Percentiles rank a stretch among this genome's conserved stretches.
Conservation (phyloP, 2,113 vertebrate genomes). For the Erythrocercus mccallii region DNA sequence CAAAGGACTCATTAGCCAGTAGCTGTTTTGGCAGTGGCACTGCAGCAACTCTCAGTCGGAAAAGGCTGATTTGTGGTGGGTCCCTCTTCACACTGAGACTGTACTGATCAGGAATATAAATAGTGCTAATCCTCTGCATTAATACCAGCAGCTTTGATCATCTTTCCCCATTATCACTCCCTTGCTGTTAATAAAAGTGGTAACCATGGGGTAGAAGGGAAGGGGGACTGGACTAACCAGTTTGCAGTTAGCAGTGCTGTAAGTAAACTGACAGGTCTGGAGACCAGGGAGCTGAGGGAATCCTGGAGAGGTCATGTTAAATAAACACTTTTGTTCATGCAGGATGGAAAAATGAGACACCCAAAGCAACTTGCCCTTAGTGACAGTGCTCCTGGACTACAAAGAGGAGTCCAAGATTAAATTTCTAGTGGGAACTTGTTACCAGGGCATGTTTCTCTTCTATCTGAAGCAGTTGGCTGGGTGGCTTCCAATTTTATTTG, state of each 20-base stretch:
- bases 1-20: constrained; percentile 39
- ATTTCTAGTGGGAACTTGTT: background rate
- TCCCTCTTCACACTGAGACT: constrained; percentile 19
- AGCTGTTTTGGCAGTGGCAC: constrained; percentile 41
- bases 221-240: constrained; percentile 47
- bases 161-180: constrained; percentile 64
- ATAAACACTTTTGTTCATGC: background rate
- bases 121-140: constrained; percentile 55
- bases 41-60: constrained; percentile 14
- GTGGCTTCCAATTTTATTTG: background rate
- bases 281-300: constrained; percentile 21
- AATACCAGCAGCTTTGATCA: constrained; percentile 67
- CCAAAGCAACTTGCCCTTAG: background rate
- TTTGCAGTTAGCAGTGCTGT: constrained; percentile 27
- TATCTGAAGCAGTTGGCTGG: background rate
- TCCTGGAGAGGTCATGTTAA: constrained; percentile 14
- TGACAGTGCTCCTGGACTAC: background rate
- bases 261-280: constrained; percentile 50
- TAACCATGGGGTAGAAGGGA: constrained; percentile 53
- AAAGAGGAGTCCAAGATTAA: background rate
- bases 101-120: constrained; percentile 66
- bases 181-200: constrained; percentile 65
- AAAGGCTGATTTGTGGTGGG: constrained; percentile 47
- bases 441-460: background rate
- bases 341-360: background rate